phyloP scores from a whole-genome alignment of 2,797 vertebrate species.

The Loriculus beryllinus region DNA sequence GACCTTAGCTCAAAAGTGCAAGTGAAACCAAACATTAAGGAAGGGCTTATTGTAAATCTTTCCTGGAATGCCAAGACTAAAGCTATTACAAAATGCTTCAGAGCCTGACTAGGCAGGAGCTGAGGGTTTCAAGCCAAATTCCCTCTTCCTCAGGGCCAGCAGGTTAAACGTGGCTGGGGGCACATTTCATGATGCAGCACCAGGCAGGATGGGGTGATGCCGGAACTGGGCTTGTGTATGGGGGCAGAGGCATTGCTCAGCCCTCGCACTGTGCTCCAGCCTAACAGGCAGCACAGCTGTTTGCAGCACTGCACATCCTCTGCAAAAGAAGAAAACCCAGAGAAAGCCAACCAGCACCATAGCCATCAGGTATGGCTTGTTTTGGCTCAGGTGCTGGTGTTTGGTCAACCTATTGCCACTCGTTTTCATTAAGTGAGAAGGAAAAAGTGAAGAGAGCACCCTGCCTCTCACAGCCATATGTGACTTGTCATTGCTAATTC shows the following conservation, averaged over 20 bases:
- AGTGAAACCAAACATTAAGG: background rate
- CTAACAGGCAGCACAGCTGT: too few relatives aligned
- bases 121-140: background rate
- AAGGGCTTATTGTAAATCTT: background rate
- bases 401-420: background rate
- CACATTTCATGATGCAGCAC: accelerated
- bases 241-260: background rate
- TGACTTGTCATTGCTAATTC: slow-evolving; percentile 1
- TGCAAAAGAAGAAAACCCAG: background rate
- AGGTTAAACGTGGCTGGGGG: background rate
- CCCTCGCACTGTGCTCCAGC: accelerated
- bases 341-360: background rate
- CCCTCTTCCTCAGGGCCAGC: background rate
- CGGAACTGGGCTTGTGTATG: accelerated
- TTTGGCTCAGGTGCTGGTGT: background rate
- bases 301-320: background rate
- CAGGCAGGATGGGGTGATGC: background rate
- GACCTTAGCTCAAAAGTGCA: slow-evolving; percentile 9
- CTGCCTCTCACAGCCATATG: background rate
- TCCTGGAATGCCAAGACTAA: background rate
- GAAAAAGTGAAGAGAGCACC: background rate
- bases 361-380: background rate
- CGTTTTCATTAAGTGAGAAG: background rate
- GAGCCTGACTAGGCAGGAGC: background rate
- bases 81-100: background rate